phyloP scores from a whole-genome alignment of 2,888 invertebrate species.

The Thymelicus sylvestris region DNA sequence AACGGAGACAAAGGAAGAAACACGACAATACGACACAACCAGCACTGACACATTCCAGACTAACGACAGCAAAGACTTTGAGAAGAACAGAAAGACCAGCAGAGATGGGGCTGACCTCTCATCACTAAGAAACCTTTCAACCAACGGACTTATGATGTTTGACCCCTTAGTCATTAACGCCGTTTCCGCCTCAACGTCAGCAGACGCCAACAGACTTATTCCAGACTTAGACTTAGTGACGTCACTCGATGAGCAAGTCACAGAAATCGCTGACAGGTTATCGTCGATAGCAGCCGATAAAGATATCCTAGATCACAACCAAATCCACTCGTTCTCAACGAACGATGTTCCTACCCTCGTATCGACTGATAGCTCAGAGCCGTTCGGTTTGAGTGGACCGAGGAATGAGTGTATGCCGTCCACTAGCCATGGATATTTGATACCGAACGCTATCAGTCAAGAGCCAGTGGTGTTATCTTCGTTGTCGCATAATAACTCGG shows the following conservation, averaged over 20 bases:
- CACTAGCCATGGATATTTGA: conserved; percentile 86
- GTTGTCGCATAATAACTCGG: conserved; percentile 77
- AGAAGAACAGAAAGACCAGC: conserved; percentile 66
- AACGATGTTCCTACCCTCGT: conserved; percentile 74
- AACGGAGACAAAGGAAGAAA: conserved; percentile 46
- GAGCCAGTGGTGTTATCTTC: conserved; percentile 83
- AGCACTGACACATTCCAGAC: conserved; percentile 71
- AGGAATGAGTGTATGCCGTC: conserved; percentile 84
- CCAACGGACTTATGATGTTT: conserved; percentile 79
- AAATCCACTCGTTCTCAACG: conserved; percentile 76
- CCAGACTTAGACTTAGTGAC: conserved; percentile 78
- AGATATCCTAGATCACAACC: conserved; percentile 65
- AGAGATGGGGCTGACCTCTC: conserved; percentile 67
- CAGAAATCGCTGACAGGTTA: conserved; percentile 77
- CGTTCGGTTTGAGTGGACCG: conserved; percentile 58
- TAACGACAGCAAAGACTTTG: conserved; percentile 55
- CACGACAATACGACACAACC: conserved; percentile 50
- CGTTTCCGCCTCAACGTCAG: conserved; percentile 60
- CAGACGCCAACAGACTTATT: conserved; percentile 59
- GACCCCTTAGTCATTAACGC: conserved; percentile 79
- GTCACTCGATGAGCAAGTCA: conserved; percentile 79
- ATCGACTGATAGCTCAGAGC: conserved; percentile 61
- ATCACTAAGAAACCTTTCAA: conserved; percentile 74
- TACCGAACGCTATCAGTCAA: conserved; percentile 86
- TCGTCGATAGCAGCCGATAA: conserved; percentile 73